Percentiles rank a stretch among this genome's conserved stretches.
Evolutionary conservation across 2,113 vertebrate species (phyloP).

Genomic region (Tringa solitaria): DNA sequence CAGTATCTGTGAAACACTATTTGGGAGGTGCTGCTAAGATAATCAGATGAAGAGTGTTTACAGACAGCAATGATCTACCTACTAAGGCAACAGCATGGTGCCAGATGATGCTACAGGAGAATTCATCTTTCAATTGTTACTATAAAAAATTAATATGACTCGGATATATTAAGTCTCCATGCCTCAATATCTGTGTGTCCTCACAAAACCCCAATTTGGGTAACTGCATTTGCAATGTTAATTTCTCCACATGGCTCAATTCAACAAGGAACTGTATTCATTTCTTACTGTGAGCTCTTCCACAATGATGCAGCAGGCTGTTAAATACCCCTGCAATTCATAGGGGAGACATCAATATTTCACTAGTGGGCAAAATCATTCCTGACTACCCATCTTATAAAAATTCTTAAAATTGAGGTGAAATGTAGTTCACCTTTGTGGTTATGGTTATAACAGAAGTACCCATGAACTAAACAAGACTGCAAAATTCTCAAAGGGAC

Average conservation of each 20-base stretch:
- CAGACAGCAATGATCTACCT: neutral
- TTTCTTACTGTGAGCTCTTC: neutral
- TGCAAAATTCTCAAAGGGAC: neutral
- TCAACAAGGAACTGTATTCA: neutral
- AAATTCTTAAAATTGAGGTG: neutral
- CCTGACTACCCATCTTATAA: neutral
- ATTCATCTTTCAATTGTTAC: neutral
- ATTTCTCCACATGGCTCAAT: neutral
- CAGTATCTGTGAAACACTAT: neutral
- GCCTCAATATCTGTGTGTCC: neutral
- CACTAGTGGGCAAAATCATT: neutral
- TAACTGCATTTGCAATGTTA: neutral
- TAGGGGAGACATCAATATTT: neutral
- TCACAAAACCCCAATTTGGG: neutral
- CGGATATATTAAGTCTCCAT: neutral
- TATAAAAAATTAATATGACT: neutral
- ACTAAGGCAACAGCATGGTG: neutral
- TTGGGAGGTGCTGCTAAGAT: neutral
- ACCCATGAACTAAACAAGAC: neutral
- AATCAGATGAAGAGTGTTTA: neutral
- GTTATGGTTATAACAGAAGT: neutral
- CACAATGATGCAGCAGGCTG: neutral
- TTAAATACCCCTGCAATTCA: neutral
- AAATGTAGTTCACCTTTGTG: neutral
- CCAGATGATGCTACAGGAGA: neutral